Evolutionary conservation across 2,113 vertebrate genomes (phyloP).

Genomic region (Merops nubicus): DNA sequence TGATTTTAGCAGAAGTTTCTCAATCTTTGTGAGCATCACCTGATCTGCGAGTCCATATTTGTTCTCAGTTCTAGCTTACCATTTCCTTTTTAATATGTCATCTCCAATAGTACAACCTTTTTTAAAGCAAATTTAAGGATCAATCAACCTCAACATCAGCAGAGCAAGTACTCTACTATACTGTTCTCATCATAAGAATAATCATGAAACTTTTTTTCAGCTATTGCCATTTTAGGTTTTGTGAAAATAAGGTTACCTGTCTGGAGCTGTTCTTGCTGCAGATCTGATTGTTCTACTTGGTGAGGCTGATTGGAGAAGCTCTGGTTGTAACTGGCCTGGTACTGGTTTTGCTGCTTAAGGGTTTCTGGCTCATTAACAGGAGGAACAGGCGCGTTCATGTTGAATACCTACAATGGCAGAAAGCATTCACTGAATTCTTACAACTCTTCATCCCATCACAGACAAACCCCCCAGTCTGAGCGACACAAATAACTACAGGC

Average conservation of each 20-base stretch:
- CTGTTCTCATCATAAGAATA: background rate
- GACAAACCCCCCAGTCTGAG: background rate
- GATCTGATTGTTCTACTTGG: constrained; percentile 89
- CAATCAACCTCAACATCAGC: background rate
- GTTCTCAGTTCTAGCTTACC: background rate
- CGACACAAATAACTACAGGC: background rate
- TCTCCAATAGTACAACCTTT: background rate
- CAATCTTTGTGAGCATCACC: background rate
- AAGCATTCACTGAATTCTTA: too few species aligned
- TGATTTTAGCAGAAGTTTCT: background rate
- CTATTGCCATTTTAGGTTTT: background rate
- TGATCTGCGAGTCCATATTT: rapidly evolving
- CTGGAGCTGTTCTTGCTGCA: constrained; percentile 93
- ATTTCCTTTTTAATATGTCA: background rate
- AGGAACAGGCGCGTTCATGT: constrained; percentile 94
- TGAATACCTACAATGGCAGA: constrained; percentile 87
- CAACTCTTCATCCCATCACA: background rate
- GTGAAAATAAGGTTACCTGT: constrained; percentile 79
- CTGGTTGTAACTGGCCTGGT: constrained; percentile 89
- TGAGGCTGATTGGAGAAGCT: constrained; percentile 88
- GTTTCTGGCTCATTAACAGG: constrained; percentile 89
- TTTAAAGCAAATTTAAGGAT: background rate
- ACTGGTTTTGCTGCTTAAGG: constrained; percentile 90
- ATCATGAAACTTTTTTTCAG: background rate
- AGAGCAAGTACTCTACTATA: background rate